These are phyloP conservation scores for Pogoniulus pusillus DNA, from an alignment of 2,797 vertebrate genomes.

Conservation along the genomic window DNA sequence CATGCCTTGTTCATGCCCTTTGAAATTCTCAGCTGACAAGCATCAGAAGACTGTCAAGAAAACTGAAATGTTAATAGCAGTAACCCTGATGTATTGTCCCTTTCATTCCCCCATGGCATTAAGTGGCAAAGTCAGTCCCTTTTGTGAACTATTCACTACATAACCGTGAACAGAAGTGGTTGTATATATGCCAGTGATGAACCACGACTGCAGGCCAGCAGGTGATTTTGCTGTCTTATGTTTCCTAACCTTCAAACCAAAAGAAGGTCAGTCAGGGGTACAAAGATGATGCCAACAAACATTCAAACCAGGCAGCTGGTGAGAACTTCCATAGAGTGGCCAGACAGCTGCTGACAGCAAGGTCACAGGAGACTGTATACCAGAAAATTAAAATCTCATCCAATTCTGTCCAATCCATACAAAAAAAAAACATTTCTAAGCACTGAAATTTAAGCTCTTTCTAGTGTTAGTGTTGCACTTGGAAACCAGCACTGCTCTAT, in stretches of 20 bases:
- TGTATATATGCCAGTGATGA: background rate
- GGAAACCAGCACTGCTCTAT: conserved; percentile 13
- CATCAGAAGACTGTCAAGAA: background rate
- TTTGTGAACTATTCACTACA: conserved; percentile 9
- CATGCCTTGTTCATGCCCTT: background rate
- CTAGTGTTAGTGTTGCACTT: background rate
- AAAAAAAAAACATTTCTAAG: background rate
- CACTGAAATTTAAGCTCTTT: background rate
- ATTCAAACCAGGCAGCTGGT: background rate
- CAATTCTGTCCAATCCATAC: background rate
- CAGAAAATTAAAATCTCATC: background rate
- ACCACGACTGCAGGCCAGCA: conserved; percentile 36
- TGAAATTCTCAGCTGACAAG: background rate
- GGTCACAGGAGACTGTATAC: background rate
- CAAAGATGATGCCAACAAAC: background rate
- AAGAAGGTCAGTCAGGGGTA: background rate
- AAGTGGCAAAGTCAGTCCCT: background rate
- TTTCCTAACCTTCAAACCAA: background rate
- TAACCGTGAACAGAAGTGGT: conserved; percentile 28
- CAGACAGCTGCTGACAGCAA: background rate
- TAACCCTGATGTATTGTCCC: background rate
- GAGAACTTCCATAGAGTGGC: background rate
- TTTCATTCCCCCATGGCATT: conserved; percentile 15
- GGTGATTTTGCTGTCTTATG: background rate
- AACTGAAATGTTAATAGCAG: background rate